Conservation (phyloP, 2,113 vertebrate genomes). For the Caranx melampygus region DNA sequence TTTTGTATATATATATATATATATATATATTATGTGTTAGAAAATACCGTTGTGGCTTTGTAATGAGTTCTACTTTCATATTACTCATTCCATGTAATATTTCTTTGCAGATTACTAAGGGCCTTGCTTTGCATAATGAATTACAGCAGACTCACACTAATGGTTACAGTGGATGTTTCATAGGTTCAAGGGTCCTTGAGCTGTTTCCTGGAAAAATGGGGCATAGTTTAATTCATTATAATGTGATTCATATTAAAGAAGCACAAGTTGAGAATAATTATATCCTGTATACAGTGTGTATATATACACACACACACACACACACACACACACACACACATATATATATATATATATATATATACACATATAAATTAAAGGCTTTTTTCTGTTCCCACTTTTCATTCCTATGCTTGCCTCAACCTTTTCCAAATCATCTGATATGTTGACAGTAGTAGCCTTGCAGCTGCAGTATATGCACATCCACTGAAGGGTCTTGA, state of each 20-base stretch:
- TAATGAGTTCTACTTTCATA: conserved; percentile 36
- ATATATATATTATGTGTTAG: not conserved
- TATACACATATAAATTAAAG: not conserved
- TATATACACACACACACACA: no score
- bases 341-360: no score
- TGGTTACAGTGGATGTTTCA: conserved; percentile 29
- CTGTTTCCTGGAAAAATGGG: conserved; percentile 26
- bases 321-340: no score
- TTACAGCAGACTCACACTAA: conserved; percentile 44
- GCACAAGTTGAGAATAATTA: not conserved
- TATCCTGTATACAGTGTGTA: not conserved
- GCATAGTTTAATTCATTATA: conserved; percentile 33
- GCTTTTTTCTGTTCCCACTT: not conserved
- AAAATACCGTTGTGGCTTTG: conserved; percentile 34
- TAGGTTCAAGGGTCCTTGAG: conserved; percentile 36
- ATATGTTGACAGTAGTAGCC: not conserved
- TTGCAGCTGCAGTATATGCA: conserved; percentile 1
- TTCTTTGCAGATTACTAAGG: conserved; percentile 40
- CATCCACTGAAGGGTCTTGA: not conserved
- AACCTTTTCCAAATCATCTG: conserved; percentile 7
- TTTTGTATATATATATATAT: no score
- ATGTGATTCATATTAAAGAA: conserved; percentile 31
- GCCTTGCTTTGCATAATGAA: conserved; percentile 54
- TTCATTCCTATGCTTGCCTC: not conserved
- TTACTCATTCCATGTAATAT: conserved; percentile 45